These are phyloP conservation scores for Coelinius sp. DNA, from an alignment of 2,888 invertebrate species.

Conservation along the genomic window DNA sequence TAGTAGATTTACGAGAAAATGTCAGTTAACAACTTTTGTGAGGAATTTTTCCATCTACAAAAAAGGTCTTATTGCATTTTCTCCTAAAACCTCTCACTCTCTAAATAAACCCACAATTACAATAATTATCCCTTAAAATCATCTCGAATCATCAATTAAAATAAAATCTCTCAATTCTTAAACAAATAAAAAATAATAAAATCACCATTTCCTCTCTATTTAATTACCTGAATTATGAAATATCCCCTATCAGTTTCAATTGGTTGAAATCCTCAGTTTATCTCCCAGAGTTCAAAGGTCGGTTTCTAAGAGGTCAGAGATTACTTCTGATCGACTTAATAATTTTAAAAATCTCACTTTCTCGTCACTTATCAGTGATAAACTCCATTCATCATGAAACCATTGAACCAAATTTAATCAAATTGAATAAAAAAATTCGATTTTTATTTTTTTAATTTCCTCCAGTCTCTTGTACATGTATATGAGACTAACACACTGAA, in stretches of 20 bases:
- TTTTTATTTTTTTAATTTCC: neutral
- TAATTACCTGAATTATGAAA: too few species aligned
- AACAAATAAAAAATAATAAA: too few species aligned
- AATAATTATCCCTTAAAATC: too few species aligned
- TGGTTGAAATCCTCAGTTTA: neutral
- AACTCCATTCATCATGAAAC: too few species aligned
- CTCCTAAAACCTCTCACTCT: neutral
- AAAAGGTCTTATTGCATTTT: neutral
- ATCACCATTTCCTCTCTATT: too few species aligned
- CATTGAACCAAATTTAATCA: neutral
- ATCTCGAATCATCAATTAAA: too few species aligned
- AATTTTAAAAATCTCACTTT: too few species aligned
- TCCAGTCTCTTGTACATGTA: neutral
- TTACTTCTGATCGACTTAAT: neutral
- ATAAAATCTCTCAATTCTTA: too few species aligned
- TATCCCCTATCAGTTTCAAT: neutral
- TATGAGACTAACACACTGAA: neutral
- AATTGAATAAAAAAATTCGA: neutral
- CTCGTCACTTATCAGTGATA: too few species aligned
- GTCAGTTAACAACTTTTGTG: neutral
- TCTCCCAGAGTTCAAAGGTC: neutral
- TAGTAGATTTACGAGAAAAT: neutral
- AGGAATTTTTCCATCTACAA: neutral
- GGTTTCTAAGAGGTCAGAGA: neutral
- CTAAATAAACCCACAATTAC: too few species aligned